Evolutionary conservation across 2,888 invertebrate genomes (phyloP), one percentile per base, ranked within the genome.

Genomic region (Anticlea derivata): DNA sequence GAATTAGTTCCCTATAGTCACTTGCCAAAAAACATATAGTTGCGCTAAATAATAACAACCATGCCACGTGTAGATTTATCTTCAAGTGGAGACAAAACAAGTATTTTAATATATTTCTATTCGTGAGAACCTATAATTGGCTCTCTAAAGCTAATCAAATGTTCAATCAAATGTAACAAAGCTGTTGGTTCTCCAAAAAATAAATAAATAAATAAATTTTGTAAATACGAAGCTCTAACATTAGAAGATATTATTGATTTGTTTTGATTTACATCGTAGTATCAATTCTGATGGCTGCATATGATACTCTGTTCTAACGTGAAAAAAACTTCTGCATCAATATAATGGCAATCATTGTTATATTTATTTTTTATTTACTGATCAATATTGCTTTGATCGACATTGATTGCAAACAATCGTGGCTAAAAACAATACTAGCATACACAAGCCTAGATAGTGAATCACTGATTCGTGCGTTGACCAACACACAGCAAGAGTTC

Each of bases 381-480:
- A 65, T 68, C 67, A 71, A 69, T 83, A 73, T 75, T 71, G 62
- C 61, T 61, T 63, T 73, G 70, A 63, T 66, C 62, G 60, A 70
- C 63, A 73, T 70, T 68, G 68, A 75, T 73, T 70, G 67, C 77
- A 81, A 86, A 83, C 85, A 84, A 83, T 83, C 63, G 61, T 62
- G 66, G 76, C 73, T 72, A 71, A 80, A 80, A 85, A 87, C 87
- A 88, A 86, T 86, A 68, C 38, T 68, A 67, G 73, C 73, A 79
- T 80, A 78, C 75, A 74, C 40, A 33, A 64, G 65, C 73, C 65
- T 68, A 78, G 65, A 41, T 34, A 35, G 34, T 85, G 82, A 83
- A 71, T 86, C 82, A 84, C 70, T 66, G 68, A 70, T 72, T 61
- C 68, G 72, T 75, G 66, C 68, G 63, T 73, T 68, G 73, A 72